Evolutionary conservation across 2,797 vertebrate genomes (phyloP).

Genomic region (Oophaga sylvatica): DNA sequence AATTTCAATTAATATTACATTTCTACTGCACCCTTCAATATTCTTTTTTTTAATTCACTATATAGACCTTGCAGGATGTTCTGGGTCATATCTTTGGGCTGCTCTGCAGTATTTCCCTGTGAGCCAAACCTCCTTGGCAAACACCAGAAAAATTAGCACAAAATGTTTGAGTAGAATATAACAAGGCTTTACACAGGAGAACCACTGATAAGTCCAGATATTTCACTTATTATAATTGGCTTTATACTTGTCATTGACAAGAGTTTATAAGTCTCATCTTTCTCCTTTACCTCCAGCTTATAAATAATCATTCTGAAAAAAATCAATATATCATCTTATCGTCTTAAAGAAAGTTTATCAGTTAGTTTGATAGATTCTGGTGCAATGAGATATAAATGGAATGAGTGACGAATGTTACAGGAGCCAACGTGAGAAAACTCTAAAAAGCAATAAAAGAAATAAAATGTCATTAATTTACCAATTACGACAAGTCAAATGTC

Average conservation of each 20-base stretch:
- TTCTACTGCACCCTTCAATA: too few relatives aligned
- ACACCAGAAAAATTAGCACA: too few relatives aligned
- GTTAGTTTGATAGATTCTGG: constrained; percentile 2
- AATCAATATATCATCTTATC: background rate
- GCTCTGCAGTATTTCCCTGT: too few relatives aligned
- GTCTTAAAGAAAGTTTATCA: constrained; percentile 5
- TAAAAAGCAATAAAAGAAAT: constrained; percentile 44
- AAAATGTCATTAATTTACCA: constrained; percentile 55
- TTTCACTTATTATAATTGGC: background rate
- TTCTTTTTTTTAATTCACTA: too few relatives aligned
- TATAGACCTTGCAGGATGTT: too few relatives aligned
- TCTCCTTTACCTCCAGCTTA: background rate
- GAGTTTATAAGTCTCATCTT: background rate
- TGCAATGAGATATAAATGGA: constrained; percentile 46
- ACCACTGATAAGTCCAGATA: background rate
- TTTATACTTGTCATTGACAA: background rate
- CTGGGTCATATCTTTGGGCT: too few relatives aligned
- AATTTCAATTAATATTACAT: too few relatives aligned
- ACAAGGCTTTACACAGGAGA: background rate
- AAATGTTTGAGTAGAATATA: background rate
- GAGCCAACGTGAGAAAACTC: constrained; percentile 10
- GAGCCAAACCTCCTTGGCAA: too few relatives aligned
- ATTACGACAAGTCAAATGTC: constrained; percentile 50
- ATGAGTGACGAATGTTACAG: constrained; percentile 33
- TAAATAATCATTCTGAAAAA: constrained; percentile 6